These are phyloP conservation scores for Phylloscopus whistleri DNA, from an alignment of 2,113 vertebrate genomes.

Conservation along the genomic window DNA sequence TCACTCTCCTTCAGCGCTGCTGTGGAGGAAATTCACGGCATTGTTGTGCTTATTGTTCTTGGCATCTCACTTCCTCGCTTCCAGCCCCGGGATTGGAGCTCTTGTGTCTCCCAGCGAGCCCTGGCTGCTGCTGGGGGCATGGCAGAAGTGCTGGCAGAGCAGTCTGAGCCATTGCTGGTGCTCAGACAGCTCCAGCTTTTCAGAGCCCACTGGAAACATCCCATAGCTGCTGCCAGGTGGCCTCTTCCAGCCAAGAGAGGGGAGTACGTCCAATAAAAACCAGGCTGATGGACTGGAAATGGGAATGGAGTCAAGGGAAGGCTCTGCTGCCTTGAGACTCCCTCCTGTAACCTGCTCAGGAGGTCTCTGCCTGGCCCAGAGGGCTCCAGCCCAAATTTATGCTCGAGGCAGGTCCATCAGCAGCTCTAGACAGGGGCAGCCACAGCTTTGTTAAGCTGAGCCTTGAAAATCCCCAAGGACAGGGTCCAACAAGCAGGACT, in stretches of 20 bases:
- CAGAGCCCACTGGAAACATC: not conserved
- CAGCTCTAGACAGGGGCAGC: rapidly evolving
- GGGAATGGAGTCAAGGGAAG: not conserved
- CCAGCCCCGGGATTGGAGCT: not conserved
- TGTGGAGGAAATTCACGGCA: not conserved
- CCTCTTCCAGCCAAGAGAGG: not conserved
- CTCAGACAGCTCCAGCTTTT: not conserved
- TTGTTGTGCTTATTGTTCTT: slow-evolving; percentile 30
- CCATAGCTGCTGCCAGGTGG: not conserved
- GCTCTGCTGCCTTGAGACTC: not conserved
- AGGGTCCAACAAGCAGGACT: not conserved
- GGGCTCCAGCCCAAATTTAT: not conserved
- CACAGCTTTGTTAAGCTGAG: not conserved
- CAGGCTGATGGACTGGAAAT: not conserved
- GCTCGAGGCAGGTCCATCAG: not conserved
- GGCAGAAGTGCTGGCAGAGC: not conserved
- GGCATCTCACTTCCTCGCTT: slow-evolving; percentile 10
- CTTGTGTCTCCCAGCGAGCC: not conserved
- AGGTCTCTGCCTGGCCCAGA: not conserved
- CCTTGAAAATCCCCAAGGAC: not conserved
- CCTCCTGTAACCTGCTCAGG: not conserved
- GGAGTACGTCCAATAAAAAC: not conserved
- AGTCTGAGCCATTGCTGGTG: not conserved
- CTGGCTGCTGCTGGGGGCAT: not conserved
- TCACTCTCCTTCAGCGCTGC: not conserved